These are phyloP conservation scores for Aldrovandia affinis DNA, from an alignment of 2,797 vertebrate species.

Conservation along the genomic window DNA sequence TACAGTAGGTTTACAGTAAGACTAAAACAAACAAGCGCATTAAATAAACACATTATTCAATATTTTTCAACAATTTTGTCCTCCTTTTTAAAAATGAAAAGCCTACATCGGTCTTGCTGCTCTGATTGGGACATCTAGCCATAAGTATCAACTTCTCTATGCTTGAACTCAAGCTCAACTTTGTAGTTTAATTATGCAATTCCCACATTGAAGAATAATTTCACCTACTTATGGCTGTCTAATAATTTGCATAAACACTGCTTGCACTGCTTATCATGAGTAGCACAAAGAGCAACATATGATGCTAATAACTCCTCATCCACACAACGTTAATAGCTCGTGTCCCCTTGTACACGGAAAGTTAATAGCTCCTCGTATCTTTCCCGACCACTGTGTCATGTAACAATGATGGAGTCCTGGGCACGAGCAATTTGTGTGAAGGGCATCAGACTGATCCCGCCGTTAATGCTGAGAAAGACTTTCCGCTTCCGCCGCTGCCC, in stretches of 20 bases:
- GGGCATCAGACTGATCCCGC: not conserved
- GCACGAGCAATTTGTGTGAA: not conserved
- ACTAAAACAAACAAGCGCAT: slow-evolving; percentile 54
- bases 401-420: not conserved
- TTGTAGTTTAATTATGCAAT: not conserved
- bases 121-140: not conserved
- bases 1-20: slow-evolving; percentile 45
- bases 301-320: not conserved
- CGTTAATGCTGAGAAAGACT: slow-evolving; percentile 10
- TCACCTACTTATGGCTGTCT: not conserved
- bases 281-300: not conserved
- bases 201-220: not conserved
- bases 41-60: slow-evolving; percentile 49
- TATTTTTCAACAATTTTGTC: not conserved
- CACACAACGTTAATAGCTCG: not conserved
- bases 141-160: not conserved
- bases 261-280: not conserved
- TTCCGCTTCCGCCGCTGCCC: slow-evolving; percentile 23
- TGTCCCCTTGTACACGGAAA: not conserved
- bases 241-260: not conserved
- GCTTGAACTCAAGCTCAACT: not conserved
- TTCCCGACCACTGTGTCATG: slow-evolving; percentile 6
- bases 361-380: slow-evolving; percentile 14
- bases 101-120: not conserved
- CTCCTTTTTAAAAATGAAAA: not conserved